A percentile compares a stretch with the other conserved stretches of the same genome.
phyloP scores from a whole-genome alignment of 1,140 invertebrate species.

The Drosophila kepulauana region DNA sequence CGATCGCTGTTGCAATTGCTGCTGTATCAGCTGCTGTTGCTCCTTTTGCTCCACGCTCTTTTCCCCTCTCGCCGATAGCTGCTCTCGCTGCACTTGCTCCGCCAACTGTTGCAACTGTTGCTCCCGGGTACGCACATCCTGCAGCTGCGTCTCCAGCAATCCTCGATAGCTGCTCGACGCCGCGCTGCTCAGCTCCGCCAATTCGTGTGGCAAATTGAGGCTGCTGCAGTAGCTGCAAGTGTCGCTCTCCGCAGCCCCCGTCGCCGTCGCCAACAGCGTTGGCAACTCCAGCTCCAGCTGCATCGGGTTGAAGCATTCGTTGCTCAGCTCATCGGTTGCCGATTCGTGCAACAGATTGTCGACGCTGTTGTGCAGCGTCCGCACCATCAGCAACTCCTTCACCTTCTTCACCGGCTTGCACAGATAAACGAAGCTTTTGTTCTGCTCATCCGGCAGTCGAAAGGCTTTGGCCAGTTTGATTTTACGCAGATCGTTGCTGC shows the following conservation, averaged over 20 bases:
- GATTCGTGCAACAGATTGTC: slow-evolving; percentile 18
- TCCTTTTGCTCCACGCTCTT: too few relatives aligned
- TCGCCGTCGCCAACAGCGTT: too few relatives aligned
- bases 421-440: slow-evolving; percentile 67
- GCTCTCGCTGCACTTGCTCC: background rate
- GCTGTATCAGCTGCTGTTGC: too few relatives aligned
- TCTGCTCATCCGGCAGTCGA: slow-evolving; percentile 48
- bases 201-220: background rate
- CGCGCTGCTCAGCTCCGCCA: slow-evolving; percentile 13
- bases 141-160: slow-evolving; percentile 45
- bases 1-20: too few relatives aligned
- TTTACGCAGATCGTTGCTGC: slow-evolving; percentile 23
- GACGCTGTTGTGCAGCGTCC: slow-evolving; percentile 33
- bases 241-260: slow-evolving; percentile 7
- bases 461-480: slow-evolving; percentile 43
- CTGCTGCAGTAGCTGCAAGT: slow-evolving; percentile 19
- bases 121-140: slow-evolving; percentile 48
- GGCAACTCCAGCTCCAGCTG: too few relatives aligned
- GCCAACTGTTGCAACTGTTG: slow-evolving; percentile 9
- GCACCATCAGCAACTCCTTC: slow-evolving; percentile 50
- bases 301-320: background rate
- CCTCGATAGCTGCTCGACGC: slow-evolving; percentile 28
- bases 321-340: background rate
- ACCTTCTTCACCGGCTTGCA: slow-evolving; percentile 65
- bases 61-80: too few relatives aligned